Conservation (phyloP, 2,113 vertebrate genomes). For the Protomyctophum bolini region DNA sequence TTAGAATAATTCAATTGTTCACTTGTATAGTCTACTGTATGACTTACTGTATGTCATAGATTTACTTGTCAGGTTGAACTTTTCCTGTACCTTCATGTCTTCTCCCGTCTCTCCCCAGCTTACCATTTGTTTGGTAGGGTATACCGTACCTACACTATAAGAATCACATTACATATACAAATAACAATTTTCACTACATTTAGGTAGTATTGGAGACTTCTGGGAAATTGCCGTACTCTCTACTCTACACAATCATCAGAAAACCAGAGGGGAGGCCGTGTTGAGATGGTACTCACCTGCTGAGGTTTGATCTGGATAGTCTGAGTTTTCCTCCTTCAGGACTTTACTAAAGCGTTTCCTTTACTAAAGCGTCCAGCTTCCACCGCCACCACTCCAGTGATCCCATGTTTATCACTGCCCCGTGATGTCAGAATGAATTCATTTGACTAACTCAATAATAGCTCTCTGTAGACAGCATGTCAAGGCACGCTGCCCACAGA, state of each 20-base stretch:
- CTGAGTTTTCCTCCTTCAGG: conserved; percentile 10
- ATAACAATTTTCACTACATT: background rate
- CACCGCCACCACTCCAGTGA: conserved; percentile 18
- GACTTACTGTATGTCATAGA: too few species aligned
- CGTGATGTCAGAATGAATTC: conserved; percentile 63
- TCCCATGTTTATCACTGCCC: conserved; percentile 29
- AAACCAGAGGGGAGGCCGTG: background rate
- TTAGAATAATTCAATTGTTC: too few species aligned
- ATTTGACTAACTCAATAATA: conserved; percentile 78
- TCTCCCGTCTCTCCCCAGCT: background rate
- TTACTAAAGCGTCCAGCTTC: conserved; percentile 17
- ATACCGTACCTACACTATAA: too few species aligned
- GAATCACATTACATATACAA: too few species aligned
- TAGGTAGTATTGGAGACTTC: background rate
- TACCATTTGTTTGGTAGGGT: background rate
- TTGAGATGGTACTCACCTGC: conserved; percentile 46
- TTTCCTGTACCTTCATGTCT: conserved; percentile 1
- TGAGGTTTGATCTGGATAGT: conserved; percentile 1
- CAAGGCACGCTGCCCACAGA: too few species aligned
- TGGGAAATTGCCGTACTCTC: background rate
- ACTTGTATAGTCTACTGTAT: too few species aligned
- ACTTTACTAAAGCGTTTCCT: conserved; percentile 35
- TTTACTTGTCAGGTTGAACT: too few species aligned
- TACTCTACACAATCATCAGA: background rate
- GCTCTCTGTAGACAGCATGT: background rate